Conservation (phyloP, 2,888 invertebrate genomes). For the Celastrina argiolus region DNA sequence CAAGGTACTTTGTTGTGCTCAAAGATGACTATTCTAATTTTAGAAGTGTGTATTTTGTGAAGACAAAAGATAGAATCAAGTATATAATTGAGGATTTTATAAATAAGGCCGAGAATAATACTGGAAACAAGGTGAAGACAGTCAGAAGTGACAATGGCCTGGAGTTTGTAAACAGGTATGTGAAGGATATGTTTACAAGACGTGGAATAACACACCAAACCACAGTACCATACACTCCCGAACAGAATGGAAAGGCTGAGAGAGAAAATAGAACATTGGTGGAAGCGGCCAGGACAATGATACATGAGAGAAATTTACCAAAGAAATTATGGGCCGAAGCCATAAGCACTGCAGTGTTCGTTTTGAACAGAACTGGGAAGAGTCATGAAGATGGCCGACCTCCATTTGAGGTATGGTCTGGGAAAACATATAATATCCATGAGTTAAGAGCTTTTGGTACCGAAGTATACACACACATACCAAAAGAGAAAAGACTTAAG, state of each 20-base stretch:
- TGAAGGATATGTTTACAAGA: slow-evolving; percentile 25
- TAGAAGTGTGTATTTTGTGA: too few relatives aligned
- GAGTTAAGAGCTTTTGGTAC: slow-evolving; percentile 28
- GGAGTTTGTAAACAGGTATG: slow-evolving; percentile 30
- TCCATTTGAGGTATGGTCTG: slow-evolving; percentile 31
- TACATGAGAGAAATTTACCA: slow-evolving; percentile 16
- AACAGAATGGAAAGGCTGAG: slow-evolving; percentile 31
- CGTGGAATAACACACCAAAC: slow-evolving; percentile 28
- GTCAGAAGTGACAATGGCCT: slow-evolving; percentile 31
- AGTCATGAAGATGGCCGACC: slow-evolving; percentile 26
- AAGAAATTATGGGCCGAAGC: slow-evolving; percentile 29
- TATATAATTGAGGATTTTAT: slow-evolving; percentile 27
- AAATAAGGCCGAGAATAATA: slow-evolving; percentile 26
- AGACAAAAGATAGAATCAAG: background rate
- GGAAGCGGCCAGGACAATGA: slow-evolving; percentile 28
- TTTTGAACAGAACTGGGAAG: slow-evolving; percentile 32
- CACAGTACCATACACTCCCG: slow-evolving; percentile 29
- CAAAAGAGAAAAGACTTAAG: slow-evolving; percentile 11
- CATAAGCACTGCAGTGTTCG: slow-evolving; percentile 30
- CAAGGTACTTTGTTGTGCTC: background rate
- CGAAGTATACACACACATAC: background rate
- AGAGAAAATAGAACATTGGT: slow-evolving; percentile 26
- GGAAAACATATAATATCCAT: slow-evolving; percentile 28
- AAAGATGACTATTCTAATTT: too few relatives aligned
- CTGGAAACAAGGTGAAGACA: slow-evolving; percentile 24